Evolutionary conservation across 2,888 invertebrate genomes (phyloP).

Genomic region (Prenolepis imparis): DNA sequence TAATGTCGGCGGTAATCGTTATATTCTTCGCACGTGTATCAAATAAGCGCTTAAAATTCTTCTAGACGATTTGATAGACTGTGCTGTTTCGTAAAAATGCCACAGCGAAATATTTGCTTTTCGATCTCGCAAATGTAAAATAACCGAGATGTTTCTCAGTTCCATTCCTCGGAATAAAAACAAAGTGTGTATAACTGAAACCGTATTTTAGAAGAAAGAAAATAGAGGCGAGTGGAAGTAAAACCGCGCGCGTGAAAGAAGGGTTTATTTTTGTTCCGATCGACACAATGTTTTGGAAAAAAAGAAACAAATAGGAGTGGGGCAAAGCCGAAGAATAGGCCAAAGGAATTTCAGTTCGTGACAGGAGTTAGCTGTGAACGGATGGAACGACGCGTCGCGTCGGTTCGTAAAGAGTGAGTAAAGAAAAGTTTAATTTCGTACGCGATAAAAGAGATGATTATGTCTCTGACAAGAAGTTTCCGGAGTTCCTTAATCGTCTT

Average conservation of each 20-base stretch:
- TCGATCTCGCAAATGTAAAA: neutral
- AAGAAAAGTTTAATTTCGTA: neutral
- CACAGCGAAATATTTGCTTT: neutral
- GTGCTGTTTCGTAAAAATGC: neutral
- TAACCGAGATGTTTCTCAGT: neutral
- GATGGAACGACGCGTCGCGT: neutral
- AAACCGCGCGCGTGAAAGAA: neutral
- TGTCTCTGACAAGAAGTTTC: neutral
- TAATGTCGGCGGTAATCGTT: constrained; percentile 6
- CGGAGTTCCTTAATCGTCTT: neutral
- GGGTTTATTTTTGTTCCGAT: neutral
- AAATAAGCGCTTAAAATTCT: constrained; percentile 1
- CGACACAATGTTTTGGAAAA: neutral
- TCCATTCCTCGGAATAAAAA: neutral
- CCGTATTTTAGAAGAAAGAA: neutral
- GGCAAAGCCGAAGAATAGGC: neutral
- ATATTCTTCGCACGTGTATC: neutral
- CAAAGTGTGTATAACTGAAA: neutral
- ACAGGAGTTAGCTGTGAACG: neutral
- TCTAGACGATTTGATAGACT: neutral
- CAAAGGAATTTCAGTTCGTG: neutral
- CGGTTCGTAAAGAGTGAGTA: neutral
- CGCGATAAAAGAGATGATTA: neutral
- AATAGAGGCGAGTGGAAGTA: neutral
- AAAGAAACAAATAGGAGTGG: neutral